These are phyloP conservation scores for Temnothorax curvispinosus DNA, from an alignment of 1,140 invertebrate species.

Conservation along the genomic window DNA sequence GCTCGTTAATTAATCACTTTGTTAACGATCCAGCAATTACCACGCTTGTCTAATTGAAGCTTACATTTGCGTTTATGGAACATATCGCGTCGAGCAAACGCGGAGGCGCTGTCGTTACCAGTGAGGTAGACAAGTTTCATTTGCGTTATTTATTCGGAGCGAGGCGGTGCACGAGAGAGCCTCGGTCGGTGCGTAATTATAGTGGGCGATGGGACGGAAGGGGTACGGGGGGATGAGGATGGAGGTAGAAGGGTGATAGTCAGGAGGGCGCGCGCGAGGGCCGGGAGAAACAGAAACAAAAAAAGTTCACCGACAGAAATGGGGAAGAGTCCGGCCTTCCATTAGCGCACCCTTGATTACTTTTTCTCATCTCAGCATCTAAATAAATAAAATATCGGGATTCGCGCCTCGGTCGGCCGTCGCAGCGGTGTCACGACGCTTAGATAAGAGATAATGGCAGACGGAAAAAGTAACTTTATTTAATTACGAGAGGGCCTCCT, in stretches of 20 bases:
- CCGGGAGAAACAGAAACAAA: constrained; percentile 74
- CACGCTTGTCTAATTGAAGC: constrained; percentile 45
- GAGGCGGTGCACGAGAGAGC: constrained; percentile 54
- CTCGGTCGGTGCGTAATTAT: constrained; percentile 82
- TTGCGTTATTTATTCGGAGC: constrained; percentile 83
- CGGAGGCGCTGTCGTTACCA: constrained; percentile 75
- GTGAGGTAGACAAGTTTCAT: constrained; percentile 82
- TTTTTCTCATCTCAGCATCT: constrained; percentile 85
- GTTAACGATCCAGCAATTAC: constrained; percentile 47
- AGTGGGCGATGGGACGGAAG: constrained; percentile 75
- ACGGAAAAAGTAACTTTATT: constrained; percentile 83
- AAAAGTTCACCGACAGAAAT: constrained; percentile 79
- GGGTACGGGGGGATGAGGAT: constrained; percentile 34
- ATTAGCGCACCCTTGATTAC: constrained; percentile 86
- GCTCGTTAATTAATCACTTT: constrained; percentile 57
- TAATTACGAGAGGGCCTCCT: constrained; percentile 76
- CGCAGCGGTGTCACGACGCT: constrained; percentile 76
- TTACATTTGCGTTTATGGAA: constrained; percentile 36
- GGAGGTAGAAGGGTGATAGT: constrained; percentile 27
- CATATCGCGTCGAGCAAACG: constrained; percentile 42
- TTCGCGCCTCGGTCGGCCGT: constrained; percentile 74
- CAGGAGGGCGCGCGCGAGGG: constrained; percentile 23
- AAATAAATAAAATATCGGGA: constrained; percentile 86
- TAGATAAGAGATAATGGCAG: constrained; percentile 83
- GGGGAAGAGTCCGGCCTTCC: constrained; percentile 77